phyloP scores from a whole-genome alignment of 2,888 invertebrate species.

The Aricia artaxerxes region DNA sequence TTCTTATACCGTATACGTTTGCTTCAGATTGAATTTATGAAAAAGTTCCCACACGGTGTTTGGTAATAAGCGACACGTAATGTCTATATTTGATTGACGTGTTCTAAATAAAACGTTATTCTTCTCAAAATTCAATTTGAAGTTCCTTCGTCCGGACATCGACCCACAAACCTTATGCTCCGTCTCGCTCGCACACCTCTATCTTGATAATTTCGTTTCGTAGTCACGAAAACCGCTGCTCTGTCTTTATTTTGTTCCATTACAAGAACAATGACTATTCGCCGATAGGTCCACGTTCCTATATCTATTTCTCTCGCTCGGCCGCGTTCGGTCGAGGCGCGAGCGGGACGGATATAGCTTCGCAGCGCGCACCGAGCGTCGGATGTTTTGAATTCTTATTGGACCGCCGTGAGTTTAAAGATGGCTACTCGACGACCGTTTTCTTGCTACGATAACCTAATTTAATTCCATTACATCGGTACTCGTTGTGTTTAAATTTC shows the following conservation, averaged over 20 bases:
- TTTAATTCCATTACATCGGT: constrained; percentile 71
- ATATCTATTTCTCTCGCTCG: constrained; percentile 65
- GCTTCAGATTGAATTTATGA: background rate
- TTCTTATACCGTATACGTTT: background rate
- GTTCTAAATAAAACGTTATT: constrained; percentile 60
- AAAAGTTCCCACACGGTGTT: background rate
- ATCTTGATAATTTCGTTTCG: constrained; percentile 62
- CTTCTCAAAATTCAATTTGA: constrained; percentile 72
- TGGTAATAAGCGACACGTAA: constrained; percentile 28
- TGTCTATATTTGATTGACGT: constrained; percentile 39
- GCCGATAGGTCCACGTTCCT: constrained; percentile 63
- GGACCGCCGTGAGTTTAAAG: constrained; percentile 72
- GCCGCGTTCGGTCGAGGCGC: constrained; percentile 38
- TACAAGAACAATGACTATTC: constrained; percentile 79
- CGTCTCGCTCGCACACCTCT: constrained; percentile 58
- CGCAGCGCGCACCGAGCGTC: constrained; percentile 48
- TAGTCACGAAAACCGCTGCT: constrained; percentile 79
- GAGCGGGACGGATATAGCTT: constrained; percentile 62
- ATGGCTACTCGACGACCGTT: constrained; percentile 75
- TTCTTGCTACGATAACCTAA: constrained; percentile 78
- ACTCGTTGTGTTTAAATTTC: constrained; percentile 73
- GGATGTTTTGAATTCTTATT: constrained; percentile 76
- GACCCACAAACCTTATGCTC: constrained; percentile 74
- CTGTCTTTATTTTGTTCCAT: constrained; percentile 79
- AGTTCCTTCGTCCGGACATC: constrained; percentile 76